A percentile compares a stretch with the other conserved stretches of the same genome.
Evolutionary conservation across 2,888 invertebrate genomes (phyloP).

Genomic region (Argyra leucocephala): DNA sequence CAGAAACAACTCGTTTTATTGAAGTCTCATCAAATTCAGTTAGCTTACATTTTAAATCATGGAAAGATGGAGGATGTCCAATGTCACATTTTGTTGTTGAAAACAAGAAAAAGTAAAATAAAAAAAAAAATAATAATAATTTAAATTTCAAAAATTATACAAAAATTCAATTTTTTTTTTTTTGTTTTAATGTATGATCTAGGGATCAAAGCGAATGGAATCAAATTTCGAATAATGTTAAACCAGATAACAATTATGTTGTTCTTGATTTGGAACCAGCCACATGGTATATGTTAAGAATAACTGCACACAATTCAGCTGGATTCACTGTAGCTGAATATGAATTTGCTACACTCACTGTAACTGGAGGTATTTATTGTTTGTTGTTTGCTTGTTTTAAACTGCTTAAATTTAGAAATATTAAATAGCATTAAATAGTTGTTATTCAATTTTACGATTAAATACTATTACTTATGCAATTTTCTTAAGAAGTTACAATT

Average conservation of each 20-base stretch:
- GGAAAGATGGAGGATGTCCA: conserved; percentile 91
- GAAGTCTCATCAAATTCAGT: conserved; percentile 89
- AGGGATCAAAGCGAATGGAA: conserved; percentile 84
- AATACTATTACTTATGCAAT: no score
- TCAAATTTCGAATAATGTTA: conserved; percentile 86
- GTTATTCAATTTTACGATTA: not conserved
- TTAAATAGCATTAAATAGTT: not conserved
- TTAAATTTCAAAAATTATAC: conserved; percentile 8
- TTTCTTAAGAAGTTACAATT: no score
- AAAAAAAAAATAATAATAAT: conserved; percentile 21
- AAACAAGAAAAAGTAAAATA: conserved; percentile 74
- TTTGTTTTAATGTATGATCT: conserved; percentile 21
- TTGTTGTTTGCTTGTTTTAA: not conserved
- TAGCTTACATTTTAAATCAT: conserved; percentile 80
- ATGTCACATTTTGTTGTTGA: conserved; percentile 93
- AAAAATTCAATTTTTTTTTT: conserved; percentile 15
- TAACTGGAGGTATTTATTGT: conserved; percentile 72
- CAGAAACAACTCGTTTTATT: conserved; percentile 82
- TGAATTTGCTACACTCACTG: conserved; percentile 88
- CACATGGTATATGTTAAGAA: conserved; percentile 84
- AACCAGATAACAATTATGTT: conserved; percentile 82
- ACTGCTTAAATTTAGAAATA: not conserved
- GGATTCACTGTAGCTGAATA: conserved; percentile 92
- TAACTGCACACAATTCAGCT: conserved; percentile 90
- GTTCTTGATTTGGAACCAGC: conserved; percentile 86